phyloP scores from a whole-genome alignment of 2,113 vertebrate genomes.

The Calyptomena viridis region DNA sequence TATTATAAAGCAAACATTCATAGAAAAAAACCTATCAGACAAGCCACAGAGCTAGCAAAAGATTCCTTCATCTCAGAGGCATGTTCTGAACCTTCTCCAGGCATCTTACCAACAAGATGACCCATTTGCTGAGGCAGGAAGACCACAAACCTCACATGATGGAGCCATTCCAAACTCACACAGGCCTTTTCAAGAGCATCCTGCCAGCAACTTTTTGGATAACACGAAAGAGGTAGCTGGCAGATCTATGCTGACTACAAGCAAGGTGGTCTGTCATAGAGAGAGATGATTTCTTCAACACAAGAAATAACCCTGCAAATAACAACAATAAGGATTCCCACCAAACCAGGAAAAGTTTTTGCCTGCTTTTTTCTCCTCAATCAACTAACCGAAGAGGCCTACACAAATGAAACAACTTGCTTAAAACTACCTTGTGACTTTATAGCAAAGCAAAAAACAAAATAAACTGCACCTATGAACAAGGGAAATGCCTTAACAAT shows the following conservation, averaged over 20 bases:
- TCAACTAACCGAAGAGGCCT: background rate
- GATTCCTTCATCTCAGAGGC: background rate
- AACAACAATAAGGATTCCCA: background rate
- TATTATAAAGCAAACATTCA: background rate
- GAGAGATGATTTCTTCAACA: background rate
- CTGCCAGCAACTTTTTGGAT: background rate
- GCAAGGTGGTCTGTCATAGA: background rate
- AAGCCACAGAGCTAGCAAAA: background rate
- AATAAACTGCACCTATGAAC: background rate
- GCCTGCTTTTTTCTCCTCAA: rapidly evolving
- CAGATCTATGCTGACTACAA: background rate
- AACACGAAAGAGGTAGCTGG: background rate
- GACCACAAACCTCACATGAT: background rate
- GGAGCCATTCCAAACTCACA: background rate
- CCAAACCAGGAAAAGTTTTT: background rate
- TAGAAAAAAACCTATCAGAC: background rate
- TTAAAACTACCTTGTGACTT: background rate
- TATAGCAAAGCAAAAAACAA: background rate
- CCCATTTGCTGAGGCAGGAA: background rate
- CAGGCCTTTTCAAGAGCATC: background rate
- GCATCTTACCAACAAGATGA: background rate
- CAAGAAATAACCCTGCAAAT: too few relatives aligned
- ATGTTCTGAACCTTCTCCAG: background rate
- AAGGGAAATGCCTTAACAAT: background rate
- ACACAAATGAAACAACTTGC: background rate